Evolutionary conservation across 2,113 vertebrate species (phyloP).

Genomic region (Gyps fulvus): DNA sequence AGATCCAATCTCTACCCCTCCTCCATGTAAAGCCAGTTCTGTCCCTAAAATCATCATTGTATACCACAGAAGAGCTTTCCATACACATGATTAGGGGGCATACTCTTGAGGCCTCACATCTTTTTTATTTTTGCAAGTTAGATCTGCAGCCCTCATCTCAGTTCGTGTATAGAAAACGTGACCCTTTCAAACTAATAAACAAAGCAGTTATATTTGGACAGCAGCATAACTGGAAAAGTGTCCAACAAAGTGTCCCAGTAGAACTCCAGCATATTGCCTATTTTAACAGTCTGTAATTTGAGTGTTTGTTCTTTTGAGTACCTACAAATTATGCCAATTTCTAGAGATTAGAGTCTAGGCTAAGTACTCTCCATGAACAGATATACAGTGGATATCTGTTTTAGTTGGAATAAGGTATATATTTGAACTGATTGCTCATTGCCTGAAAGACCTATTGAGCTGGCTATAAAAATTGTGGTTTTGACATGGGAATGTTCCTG

Average conservation of each 20-base stretch:
- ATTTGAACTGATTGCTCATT: conserved; percentile 11
- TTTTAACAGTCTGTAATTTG: conserved; percentile 47
- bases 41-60: fast-evolving
- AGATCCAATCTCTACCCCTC: not conserved
- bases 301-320: conserved; percentile 32
- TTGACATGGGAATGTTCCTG: conserved; percentile 46
- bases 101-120: not conserved
- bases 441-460: conserved; percentile 22
- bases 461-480: conserved; percentile 26
- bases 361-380: conserved; percentile 9
- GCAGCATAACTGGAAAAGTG: not conserved
- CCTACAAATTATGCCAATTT: conserved; percentile 54
- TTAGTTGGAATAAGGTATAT: conserved; percentile 33
- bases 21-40: not conserved
- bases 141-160: not conserved
- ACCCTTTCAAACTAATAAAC: not conserved
- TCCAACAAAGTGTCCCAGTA: not conserved
- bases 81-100: not conserved
- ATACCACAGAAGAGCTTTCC: not conserved
- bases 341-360: conserved; percentile 30
- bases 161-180: not conserved
- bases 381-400: conserved; percentile 18
- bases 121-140: not conserved
- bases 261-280: conserved; percentile 30
- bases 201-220: conserved; percentile 1